Conservation (phyloP, 2,888 invertebrate species). For the Calliphora vomitoria region DNA sequence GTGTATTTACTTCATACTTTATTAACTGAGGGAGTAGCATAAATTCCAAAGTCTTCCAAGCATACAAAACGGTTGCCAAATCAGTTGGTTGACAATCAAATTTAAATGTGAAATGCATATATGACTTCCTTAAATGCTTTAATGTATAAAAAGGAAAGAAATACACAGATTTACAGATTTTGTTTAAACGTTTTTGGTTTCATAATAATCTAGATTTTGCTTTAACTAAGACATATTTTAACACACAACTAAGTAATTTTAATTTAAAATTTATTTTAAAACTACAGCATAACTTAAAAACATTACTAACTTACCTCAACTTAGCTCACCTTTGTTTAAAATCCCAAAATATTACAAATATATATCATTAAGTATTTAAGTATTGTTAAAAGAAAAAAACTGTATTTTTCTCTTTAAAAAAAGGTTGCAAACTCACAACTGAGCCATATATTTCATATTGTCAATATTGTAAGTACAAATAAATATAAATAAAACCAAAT, state of each 20-base stretch:
- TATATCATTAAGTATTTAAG: too few relatives aligned
- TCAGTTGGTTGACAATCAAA: background rate
- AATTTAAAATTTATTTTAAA: too few relatives aligned
- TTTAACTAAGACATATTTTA: too few relatives aligned
- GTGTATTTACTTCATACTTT: background rate
- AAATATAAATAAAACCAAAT: background rate
- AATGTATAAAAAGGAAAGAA: background rate
- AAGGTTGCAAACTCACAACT: too few relatives aligned
- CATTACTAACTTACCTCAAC: too few relatives aligned
- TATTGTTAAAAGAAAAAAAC: too few relatives aligned
- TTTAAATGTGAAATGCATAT: background rate
- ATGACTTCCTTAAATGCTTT: background rate
- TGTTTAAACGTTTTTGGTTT: too few relatives aligned
- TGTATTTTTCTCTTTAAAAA: too few relatives aligned
- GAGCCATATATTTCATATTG: background rate
- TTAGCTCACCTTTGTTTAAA: too few relatives aligned
- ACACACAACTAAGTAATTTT: background rate
- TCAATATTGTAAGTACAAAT: background rate
- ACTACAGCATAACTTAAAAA: too few relatives aligned
- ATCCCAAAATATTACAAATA: too few relatives aligned
- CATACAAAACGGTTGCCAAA: constrained; percentile 6
- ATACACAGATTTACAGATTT: background rate
- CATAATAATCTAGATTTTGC: too few relatives aligned
- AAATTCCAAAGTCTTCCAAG: constrained; percentile 6
- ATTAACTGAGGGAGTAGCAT: background rate